A percentile compares a stretch with the other conserved stretches of the same genome.
These are phyloP conservation scores for Odontomachus brunneus DNA, from an alignment of 1,140 invertebrate species.

Conservation along the genomic window DNA sequence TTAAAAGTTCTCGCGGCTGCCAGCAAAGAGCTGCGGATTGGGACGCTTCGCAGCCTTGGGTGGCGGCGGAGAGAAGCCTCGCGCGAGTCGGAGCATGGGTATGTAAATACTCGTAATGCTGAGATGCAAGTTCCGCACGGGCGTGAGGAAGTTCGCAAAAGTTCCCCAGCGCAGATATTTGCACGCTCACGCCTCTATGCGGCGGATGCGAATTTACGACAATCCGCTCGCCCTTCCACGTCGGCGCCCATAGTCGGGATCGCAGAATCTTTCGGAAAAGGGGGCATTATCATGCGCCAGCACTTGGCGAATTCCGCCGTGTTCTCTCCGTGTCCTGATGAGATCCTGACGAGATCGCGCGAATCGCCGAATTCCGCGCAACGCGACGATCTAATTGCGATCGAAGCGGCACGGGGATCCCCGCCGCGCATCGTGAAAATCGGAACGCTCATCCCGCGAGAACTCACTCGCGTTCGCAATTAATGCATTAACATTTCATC, in stretches of 20 bases:
- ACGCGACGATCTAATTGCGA: background rate
- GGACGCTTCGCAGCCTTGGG: background rate
- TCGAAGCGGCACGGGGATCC: background rate
- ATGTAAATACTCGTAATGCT: slow-evolving; percentile 62
- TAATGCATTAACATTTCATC: background rate
- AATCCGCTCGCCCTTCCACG: slow-evolving; percentile 19
- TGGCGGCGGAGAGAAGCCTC: background rate
- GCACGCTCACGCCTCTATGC: slow-evolving; percentile 31
- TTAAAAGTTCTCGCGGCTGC: slow-evolving; percentile 42
- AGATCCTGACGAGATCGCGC: slow-evolving; percentile 1
- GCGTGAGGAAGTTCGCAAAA: slow-evolving; percentile 53
- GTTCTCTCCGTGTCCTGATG: background rate
- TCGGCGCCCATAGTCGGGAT: background rate
- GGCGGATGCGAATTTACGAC: slow-evolving; percentile 47
- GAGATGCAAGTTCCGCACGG: slow-evolving; percentile 29
- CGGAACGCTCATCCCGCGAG: too few relatives aligned
- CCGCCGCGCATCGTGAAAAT: background rate
- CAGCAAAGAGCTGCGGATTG: slow-evolving; percentile 27
- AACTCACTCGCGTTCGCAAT: background rate
- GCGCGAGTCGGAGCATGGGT: slow-evolving; percentile 20
- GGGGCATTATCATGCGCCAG: slow-evolving; percentile 28
- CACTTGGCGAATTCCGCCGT: slow-evolving; percentile 53
- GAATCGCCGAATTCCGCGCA: slow-evolving; percentile 22
- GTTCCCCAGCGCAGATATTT: slow-evolving; percentile 59
- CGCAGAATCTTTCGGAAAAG: slow-evolving; percentile 26